Evolutionary conservation across 2,888 invertebrate species (phyloP), one percentile per base, ranked within the genome.

Genomic region (Athripsodes cinereus): DNA sequence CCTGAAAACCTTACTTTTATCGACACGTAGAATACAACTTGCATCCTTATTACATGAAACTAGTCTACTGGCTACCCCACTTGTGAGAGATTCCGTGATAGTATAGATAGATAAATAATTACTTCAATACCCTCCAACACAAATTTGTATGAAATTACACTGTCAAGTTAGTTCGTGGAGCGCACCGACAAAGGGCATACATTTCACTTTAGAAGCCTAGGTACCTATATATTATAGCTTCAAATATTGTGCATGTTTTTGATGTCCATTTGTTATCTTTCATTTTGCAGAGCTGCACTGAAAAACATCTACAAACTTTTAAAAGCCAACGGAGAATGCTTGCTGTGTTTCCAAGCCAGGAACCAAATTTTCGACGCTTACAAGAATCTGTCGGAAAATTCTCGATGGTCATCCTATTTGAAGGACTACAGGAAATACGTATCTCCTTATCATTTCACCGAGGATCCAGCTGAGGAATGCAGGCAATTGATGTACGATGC

Each of bases 351-450:
- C 66, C 70, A 88, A 22, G 87, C 86, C 0, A 80, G 79, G 59
- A 85, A 85, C 71, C 83, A 85, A 0, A 79, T 88, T 6, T 90
- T 82, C 68, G 82, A 86, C 40, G 80, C 87, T 1, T 90, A 87
- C 69, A 77, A 83, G 49, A 74, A 73, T n/a, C 70, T 90, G 60
- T 75, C 84, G 0, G 70, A 74, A 53, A 74, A 75, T 54, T 70
- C 74, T 1, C 79, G 79, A 66, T 91, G 89, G 85, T 71, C 74
- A 22, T 66, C 69, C 1, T 89, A 86, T 69, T 84, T 88, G 76
- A 72, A 78, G 67, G 84, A 88, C 67, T 81, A 83, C 2, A 75
- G 81, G 56, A 79, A 81, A 57, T 88, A 78, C 68, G 79, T 89
- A 16, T 85, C 88, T 0, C 84, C 85, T 0, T 85, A 87, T 65